Base-by-base conservation (phyloP, 1,140 invertebrate genomes). In the Drosophila albomicans region DNA sequence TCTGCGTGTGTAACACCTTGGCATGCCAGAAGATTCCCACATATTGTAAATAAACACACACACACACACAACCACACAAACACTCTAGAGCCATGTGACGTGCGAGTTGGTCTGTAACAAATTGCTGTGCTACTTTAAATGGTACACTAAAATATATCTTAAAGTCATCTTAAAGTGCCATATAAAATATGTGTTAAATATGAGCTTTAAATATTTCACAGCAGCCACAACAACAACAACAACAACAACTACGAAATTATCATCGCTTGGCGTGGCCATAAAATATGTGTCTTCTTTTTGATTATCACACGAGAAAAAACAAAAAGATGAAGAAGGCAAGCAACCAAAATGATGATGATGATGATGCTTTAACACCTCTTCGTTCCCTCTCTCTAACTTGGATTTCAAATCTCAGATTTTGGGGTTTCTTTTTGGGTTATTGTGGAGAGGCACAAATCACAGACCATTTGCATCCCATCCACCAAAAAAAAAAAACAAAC, bases 61-160 rank as follows among this genome's bases (percentile, higher is more conserved):
- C 32, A 11, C 52, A 16, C 30, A 54, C 8, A 41, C 32, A 5
- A n/a, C n/a, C 7, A 41, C 3, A 35, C 5, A 11, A 10, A 43
- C 20, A 25, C 20, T 32, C 70, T 61, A 38, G 56, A 58, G n/a
- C 52, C 13, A 58, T 73, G 38, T 52, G 70, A 67, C 45, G 30
- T 41, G 57, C 10, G 68, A 46, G 61, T 13, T 49, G 59, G 52
- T 30, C 43, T 72, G 64, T 85, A 80, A 85, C 81, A 85, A 85
- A 85, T 85, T 81, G 81, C 59, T 80, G 69, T 80, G 80, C 68
- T 71, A 80, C 84, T 87, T 82, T 84, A 88, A 87, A 88, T 80
- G 84, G 68, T 65, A 51, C 62, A 68, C 65, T 82, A 71, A 88
- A 79, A 71, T 74, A 88, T 80, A 87, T 87, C 82, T 88, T 71